These are phyloP conservation scores for Sprattus sprattus DNA, from an alignment of 2,113 vertebrate genomes.

Conservation along the genomic window DNA sequence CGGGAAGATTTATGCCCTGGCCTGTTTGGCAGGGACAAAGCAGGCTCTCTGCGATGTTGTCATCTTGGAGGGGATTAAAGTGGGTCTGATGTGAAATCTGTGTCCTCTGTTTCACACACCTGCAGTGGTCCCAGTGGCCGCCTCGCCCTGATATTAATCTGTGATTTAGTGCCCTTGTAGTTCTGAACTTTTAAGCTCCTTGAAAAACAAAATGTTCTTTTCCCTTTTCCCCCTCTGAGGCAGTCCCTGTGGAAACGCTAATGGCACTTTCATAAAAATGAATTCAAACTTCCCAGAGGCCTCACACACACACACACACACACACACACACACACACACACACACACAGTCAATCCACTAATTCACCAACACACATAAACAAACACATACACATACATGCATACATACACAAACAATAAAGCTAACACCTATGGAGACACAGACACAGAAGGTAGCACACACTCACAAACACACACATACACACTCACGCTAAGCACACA, in stretches of 20 bases:
- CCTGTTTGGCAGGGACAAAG: too few species aligned
- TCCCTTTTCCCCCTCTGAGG: neutral
- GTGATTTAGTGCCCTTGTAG: conserved; percentile 32
- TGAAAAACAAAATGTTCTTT: conserved; percentile 1
- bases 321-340: neutral
- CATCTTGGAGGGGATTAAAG: too few species aligned
- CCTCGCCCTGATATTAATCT: conserved; percentile 20
- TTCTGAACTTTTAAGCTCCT: conserved; percentile 35
- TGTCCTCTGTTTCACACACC: too few species aligned
- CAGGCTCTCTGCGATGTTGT: too few species aligned
- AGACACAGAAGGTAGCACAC: neutral
- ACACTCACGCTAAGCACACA: too few species aligned
- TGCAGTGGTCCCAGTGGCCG: too few species aligned
- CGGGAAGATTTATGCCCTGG: too few species aligned
- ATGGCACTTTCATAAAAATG: conserved; percentile 18
- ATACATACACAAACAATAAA: neutral
- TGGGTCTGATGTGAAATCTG: too few species aligned
- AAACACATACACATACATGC: neutral
- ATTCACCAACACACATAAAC: neutral
- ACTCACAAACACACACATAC: neutral
- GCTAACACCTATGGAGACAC: neutral
- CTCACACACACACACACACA: neutral
- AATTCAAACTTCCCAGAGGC: neutral
- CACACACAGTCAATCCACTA: neutral
- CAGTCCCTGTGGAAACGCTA: neutral